Base-by-base conservation (phyloP, 2,888 invertebrate genomes). In the Rhogogaster chlorosoma region DNA sequence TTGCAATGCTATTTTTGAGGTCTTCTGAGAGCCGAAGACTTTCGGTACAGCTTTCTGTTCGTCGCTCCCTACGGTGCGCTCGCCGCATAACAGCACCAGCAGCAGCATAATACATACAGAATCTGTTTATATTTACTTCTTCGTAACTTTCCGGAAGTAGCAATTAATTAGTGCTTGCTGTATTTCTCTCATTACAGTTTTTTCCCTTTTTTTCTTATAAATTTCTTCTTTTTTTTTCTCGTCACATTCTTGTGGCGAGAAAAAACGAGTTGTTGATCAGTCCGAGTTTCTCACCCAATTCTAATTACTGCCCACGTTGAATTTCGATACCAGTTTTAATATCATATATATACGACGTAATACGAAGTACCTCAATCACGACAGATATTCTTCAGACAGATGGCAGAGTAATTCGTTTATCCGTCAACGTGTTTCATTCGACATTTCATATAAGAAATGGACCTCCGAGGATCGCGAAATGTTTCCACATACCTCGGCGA, bases 191-290 rank as follows among this genome's bases (percentile, higher is more conserved):
- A 15, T 18, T 71, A 38, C n/a, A 2, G 38, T 36, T 71, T 22
- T 22, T 73, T n/a, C 38, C 38, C 38, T 38, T 26, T 75, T n/a
- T 71, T 71, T 22, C 6, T 42, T n/a, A n/a, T n/a, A n/a, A n/a
- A n/a, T 36, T 71, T 38, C 10, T 71, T 38, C 38, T 22, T 22
- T 42, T 29, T 53, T 77, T 53, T 9, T 29, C 42, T 29, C 67
- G 42, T 77, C 36, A 18, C 18, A 71, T 49, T 53, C 32, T 26
- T 45, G 18, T 26, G 38, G 4, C 3, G 29, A 22, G 83, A 7
- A 84, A 84, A 49, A 26, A 86, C 85, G 36, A 84, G 85, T 80
- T 53, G 82, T 71, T 73, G 85, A n/a, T 53, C 85, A 71, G 85
- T 29, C 84, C 84, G 71, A 82, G 61, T 45, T 77, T 85, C 53